phyloP scores from a whole-genome alignment of 2,797 vertebrate species.

The Cuniculus paca region DNA sequence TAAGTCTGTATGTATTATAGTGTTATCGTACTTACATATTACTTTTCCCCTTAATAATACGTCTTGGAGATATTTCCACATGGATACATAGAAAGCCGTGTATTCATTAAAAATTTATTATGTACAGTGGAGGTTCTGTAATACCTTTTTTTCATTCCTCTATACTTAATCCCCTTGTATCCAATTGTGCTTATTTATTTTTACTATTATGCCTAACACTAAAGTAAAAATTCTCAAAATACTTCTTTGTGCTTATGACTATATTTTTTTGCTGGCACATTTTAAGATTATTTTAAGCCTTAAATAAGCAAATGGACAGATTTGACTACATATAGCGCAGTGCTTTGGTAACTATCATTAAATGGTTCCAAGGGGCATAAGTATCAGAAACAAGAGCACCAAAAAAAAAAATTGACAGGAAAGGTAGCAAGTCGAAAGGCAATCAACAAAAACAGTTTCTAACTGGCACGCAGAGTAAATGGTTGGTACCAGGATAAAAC shows the following conservation, averaged over 20 bases:
- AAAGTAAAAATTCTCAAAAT: neutral
- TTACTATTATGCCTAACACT: neutral
- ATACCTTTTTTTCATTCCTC: neutral
- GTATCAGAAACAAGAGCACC: neutral
- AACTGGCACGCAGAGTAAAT: neutral
- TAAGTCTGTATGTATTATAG: neutral
- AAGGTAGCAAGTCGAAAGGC: neutral
- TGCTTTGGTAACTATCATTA: neutral
- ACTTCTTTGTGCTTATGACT: neutral
- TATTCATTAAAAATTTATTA: neutral
- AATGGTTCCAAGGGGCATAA: neutral
- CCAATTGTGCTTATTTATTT: neutral
- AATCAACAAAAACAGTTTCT: neutral
- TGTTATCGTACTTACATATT: neutral
- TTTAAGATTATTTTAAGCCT: neutral
- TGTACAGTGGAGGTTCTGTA: neutral
- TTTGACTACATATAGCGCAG: neutral
- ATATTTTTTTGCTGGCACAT: neutral
- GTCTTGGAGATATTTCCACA: neutral
- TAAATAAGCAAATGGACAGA: neutral
- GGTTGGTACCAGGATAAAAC: neutral
- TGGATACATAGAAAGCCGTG: neutral
- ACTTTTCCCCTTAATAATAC: neutral
- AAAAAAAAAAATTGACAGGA: neutral
- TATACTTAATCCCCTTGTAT: conserved; percentile 24